These are phyloP conservation scores for Aphelocoma californica DNA, from an alignment of 2,797 vertebrate genomes.

Conservation along the genomic window DNA sequence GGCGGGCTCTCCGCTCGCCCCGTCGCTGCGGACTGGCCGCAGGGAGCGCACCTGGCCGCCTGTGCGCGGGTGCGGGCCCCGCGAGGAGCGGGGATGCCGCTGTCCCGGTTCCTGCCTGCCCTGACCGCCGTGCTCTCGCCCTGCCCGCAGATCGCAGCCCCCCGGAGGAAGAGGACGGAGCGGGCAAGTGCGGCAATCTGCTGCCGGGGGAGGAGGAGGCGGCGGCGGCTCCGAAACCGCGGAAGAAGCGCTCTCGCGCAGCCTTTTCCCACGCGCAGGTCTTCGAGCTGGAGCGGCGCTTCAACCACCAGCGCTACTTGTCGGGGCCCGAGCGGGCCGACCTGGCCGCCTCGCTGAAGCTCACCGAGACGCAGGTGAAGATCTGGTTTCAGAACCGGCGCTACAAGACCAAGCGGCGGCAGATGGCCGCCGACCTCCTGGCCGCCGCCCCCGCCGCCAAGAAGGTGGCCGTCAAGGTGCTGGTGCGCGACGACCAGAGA, in stretches of 20 bases:
- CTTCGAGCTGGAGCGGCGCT: conserved; percentile 97
- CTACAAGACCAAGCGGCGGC: conserved; percentile 97
- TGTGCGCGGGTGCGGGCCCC: neutral
- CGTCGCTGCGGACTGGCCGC: neutral
- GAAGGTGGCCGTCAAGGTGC: conserved; percentile 97
- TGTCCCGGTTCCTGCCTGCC: neutral
- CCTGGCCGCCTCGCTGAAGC: conserved; percentile 95
- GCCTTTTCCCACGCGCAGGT: conserved; percentile 98
- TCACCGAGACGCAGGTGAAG: conserved; percentile 98
- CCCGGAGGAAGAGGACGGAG: conserved; percentile 64
- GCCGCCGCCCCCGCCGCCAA: conserved; percentile 92
- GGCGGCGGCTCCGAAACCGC: conserved; percentile 83
- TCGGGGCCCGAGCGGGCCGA: conserved; percentile 96
- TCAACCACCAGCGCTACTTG: conserved; percentile 97
- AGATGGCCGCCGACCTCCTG: conserved; percentile 93
- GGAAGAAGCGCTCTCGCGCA: conserved; percentile 96
- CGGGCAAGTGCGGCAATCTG: conserved; percentile 53
- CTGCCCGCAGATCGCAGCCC: conserved; percentile 73
- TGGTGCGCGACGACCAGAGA: conserved; percentile 97
- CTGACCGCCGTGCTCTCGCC: conserved; percentile 10
- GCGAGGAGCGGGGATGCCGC: neutral
- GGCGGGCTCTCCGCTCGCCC: neutral
- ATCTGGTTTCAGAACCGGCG: conserved; percentile 99
- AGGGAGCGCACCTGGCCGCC: neutral
- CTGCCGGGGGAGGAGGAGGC: conserved; percentile 65